phyloP scores from a whole-genome alignment of 2,797 vertebrate genomes.

The Gambusia yucatana region DNA sequence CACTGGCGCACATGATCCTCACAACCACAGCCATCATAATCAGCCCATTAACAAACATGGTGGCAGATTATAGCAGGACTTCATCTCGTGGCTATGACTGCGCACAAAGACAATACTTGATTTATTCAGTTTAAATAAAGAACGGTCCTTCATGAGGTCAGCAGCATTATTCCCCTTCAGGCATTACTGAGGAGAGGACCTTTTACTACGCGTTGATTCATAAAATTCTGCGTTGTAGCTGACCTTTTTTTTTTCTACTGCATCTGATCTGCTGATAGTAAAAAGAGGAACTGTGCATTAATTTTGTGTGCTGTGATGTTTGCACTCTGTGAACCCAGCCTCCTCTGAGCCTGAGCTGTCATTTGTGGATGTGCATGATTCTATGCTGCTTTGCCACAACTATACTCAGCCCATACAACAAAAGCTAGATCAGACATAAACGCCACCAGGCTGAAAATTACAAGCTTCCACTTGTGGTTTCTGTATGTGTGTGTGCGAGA shows the following conservation, averaged over 20 bases:
- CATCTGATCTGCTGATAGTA: constrained; percentile 39
- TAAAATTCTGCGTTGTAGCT: constrained; percentile 43
- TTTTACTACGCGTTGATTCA: constrained; percentile 51
- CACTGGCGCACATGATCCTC: constrained; percentile 75
- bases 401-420: constrained; percentile 59
- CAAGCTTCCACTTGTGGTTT: constrained; percentile 70
- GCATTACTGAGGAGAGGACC: constrained; percentile 29
- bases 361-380: constrained; percentile 74
- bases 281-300: constrained; percentile 28
- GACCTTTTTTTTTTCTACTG: constrained; percentile 45
- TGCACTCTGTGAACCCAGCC: constrained; percentile 59
- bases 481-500: constrained; percentile 21
- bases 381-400: constrained; percentile 54
- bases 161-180: constrained; percentile 45
- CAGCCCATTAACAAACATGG: constrained; percentile 65
- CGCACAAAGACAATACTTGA: constrained; percentile 70
- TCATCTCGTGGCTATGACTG: constrained; percentile 52
- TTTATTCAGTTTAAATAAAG: constrained; percentile 66
- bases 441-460: constrained; percentile 60
- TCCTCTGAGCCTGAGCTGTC: constrained; percentile 52
- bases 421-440: constrained; percentile 52
- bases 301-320: constrained; percentile 20
- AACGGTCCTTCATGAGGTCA: constrained; percentile 56
- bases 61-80: constrained; percentile 58
- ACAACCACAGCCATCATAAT: constrained; percentile 62